These are phyloP conservation scores for Tichodroma muraria DNA, from an alignment of 2,113 vertebrate species.

Conservation along the genomic window DNA sequence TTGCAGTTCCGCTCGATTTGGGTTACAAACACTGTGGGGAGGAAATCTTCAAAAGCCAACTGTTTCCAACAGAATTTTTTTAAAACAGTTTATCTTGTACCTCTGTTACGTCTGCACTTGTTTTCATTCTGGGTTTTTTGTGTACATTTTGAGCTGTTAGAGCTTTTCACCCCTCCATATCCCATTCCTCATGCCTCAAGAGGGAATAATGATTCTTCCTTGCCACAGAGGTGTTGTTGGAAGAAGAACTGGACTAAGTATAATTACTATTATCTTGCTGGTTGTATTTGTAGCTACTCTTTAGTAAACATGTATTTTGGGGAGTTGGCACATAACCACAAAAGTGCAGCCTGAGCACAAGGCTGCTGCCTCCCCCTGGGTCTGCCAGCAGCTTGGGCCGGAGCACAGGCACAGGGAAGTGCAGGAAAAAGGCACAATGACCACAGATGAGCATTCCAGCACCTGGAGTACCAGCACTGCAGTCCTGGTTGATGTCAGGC, in stretches of 20 bases:
- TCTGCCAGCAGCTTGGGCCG: not conserved
- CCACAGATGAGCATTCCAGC: accelerated
- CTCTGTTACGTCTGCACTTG: not conserved
- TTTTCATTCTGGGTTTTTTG: not conserved
- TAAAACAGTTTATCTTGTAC: not conserved
- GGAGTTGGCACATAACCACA: not conserved
- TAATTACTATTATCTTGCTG: not conserved
- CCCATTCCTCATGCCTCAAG: not conserved
- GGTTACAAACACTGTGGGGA: not conserved
- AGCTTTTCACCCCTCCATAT: not conserved
- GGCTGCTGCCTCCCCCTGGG: not conserved
- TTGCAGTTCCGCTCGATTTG: not conserved
- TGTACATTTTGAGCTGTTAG: not conserved
- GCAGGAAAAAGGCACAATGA: not conserved
- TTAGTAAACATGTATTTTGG: not conserved
- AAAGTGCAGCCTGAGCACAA: not conserved
- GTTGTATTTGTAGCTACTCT: not conserved
- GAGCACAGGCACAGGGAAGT: not conserved
- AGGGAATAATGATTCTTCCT: not conserved
- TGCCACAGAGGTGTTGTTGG: not conserved
- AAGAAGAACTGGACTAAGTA: not conserved
- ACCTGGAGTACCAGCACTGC: not conserved
- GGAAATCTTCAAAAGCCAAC: not conserved
- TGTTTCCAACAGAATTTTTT: not conserved
- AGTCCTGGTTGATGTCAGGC: not conserved